Conservation (phyloP, 2,113 vertebrate species). For the Orthonyx spaldingii region DNA sequence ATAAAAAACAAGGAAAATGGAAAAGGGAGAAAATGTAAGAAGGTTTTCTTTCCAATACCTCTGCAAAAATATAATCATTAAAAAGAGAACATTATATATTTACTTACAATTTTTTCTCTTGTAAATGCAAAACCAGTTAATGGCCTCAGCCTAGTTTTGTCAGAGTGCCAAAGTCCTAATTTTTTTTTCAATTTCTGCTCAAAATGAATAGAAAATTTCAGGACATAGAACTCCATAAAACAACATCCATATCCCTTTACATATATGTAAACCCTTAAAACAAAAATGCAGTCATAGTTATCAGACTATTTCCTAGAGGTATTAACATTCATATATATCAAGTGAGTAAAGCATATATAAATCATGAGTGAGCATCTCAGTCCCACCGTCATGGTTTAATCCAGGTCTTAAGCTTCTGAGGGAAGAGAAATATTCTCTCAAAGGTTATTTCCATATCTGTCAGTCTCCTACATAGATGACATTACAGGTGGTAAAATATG, state of each 20-base stretch:
- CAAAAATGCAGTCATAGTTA: neutral
- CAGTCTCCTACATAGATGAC: neutral
- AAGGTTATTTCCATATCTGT: slow-evolving; percentile 1
- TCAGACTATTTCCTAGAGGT: neutral
- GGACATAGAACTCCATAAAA: neutral
- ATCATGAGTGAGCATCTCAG: neutral
- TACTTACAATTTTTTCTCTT: neutral
- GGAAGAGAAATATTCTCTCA: neutral
- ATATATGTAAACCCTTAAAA: neutral
- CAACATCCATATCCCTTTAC: neutral
- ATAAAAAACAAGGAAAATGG: neutral
- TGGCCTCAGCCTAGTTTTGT: neutral
- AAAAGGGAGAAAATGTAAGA: neutral
- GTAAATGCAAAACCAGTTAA: neutral
- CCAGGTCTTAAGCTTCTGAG: neutral
- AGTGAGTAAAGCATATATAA: neutral
- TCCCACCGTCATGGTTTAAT: neutral
- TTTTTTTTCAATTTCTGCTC: neutral
- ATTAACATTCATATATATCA: neutral
- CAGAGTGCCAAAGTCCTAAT: neutral
- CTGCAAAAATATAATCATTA: neutral
- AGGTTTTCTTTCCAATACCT: neutral
- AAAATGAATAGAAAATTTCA: neutral
- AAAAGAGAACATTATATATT: neutral
- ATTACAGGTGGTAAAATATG: neutral